These are phyloP conservation scores for Salvelinus sp. DNA, from an alignment of 2,113 vertebrate genomes.

Conservation along the genomic window DNA sequence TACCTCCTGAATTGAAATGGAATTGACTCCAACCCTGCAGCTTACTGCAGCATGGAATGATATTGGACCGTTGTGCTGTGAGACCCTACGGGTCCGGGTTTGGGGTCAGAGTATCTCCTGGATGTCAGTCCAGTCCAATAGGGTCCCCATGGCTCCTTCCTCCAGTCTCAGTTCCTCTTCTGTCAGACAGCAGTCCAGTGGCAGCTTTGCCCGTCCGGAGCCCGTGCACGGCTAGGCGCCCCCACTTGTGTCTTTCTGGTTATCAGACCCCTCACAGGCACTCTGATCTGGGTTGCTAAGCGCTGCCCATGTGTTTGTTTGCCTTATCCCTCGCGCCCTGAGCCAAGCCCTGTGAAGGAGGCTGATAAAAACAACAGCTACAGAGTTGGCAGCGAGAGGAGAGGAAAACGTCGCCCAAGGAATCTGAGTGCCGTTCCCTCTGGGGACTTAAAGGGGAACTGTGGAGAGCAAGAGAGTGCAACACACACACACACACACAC, in stretches of 20 bases:
- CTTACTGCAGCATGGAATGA: too few species aligned
- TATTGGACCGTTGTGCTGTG: too few species aligned
- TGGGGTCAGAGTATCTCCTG: too few species aligned
- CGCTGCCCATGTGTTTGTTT: conserved; percentile 69
- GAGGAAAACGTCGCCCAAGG: conserved; percentile 41
- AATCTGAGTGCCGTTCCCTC: conserved; percentile 65
- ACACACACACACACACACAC: neutral
- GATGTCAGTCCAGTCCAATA: too few species aligned
- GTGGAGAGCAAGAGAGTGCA: conserved; percentile 9
- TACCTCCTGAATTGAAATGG: too few species aligned
- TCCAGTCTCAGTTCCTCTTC: neutral
- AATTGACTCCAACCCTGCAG: too few species aligned
- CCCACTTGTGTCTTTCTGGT: conserved; percentile 66
- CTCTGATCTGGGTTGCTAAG: conserved; percentile 67
- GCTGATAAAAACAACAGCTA: conserved; percentile 68
- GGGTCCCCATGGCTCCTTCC: too few species aligned
- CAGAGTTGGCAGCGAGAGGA: conserved; percentile 41
- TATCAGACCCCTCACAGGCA: conserved; percentile 74
- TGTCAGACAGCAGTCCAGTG: conserved; percentile 31
- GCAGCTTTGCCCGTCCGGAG: neutral
- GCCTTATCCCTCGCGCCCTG: conserved; percentile 46
- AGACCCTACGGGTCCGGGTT: too few species aligned
- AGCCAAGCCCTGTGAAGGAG: conserved; percentile 60
- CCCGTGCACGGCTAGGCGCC: neutral
- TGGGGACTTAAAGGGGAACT: conserved; percentile 28